Conservation (phyloP, 2,113 vertebrate genomes). For the Rhabdornis inornatus region DNA sequence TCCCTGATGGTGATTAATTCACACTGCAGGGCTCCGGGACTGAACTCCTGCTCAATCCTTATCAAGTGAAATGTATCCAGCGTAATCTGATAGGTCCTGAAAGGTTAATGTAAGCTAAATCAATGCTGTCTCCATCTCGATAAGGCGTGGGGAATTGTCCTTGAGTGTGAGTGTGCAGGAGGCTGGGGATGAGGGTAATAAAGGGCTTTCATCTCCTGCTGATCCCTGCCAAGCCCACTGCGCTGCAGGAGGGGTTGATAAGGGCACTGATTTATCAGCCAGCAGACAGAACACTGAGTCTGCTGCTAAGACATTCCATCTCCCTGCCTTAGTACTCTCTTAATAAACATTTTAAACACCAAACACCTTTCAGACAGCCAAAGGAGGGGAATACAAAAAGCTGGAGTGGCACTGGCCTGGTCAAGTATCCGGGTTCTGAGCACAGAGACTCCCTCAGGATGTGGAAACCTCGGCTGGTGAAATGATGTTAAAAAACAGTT, state of each 20-base stretch:
- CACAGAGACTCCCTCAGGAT: background rate
- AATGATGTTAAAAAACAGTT: fast-evolving
- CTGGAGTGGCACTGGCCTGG: background rate
- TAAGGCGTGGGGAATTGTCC: slow-evolving; percentile 50
- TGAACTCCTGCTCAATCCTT: slow-evolving; percentile 32
- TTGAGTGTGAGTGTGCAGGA: slow-evolving; percentile 29
- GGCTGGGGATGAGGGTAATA: slow-evolving; percentile 27
- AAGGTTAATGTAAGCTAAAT: slow-evolving; percentile 69
- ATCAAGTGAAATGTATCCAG: slow-evolving; percentile 55
- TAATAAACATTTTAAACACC: background rate
- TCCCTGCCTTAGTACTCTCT: background rate
- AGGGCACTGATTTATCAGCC: slow-evolving; percentile 45
- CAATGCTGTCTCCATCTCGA: slow-evolving; percentile 44
- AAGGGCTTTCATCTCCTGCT: slow-evolving; percentile 29
- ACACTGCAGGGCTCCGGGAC: background rate
- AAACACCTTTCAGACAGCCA: background rate
- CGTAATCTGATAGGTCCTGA: slow-evolving; percentile 46
- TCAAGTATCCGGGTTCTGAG: background rate
- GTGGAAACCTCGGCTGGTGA: background rate
- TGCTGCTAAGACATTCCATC: background rate
- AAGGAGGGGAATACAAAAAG: background rate
- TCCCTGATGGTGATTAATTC: slow-evolving; percentile 38
- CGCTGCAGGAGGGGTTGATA: background rate
- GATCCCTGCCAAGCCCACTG: slow-evolving; percentile 13
- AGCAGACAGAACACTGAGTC: background rate